phyloP scores from a whole-genome alignment of 2,797 vertebrate species.

The Poecilia picta region DNA sequence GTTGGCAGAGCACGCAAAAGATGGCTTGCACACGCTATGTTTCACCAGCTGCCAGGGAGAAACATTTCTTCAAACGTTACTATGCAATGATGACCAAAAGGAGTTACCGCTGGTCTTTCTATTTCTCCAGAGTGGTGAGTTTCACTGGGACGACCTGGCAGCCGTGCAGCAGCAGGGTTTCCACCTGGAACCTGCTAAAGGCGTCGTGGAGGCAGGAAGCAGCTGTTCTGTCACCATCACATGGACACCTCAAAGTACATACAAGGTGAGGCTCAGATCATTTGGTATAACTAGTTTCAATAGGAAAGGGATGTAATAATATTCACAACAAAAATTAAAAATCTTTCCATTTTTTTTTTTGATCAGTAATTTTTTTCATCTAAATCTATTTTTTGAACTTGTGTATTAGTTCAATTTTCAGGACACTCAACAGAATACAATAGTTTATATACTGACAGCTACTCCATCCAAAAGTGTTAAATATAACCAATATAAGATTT shows the following conservation, averaged over 20 bases:
- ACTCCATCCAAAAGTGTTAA: too few relatives aligned
- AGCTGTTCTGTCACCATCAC: slow-evolving; percentile 79
- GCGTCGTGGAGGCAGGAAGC: slow-evolving; percentile 79
- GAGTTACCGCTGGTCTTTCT: background rate
- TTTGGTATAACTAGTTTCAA: background rate
- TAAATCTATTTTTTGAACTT: background rate
- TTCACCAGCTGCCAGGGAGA: background rate
- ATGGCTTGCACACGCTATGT: background rate
- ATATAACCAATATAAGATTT: too few relatives aligned
- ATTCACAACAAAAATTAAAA: background rate
- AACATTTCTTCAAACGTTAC: background rate
- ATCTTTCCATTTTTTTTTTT: background rate
- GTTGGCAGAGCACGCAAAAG: background rate
- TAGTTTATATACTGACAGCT: too few relatives aligned
- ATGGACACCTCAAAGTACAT: slow-evolving; percentile 84
- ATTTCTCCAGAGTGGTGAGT: slow-evolving; percentile 80
- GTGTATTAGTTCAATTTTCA: background rate
- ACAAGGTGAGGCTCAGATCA: slow-evolving; percentile 65
- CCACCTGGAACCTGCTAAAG: slow-evolving; percentile 78
- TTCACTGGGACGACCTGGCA: slow-evolving; percentile 74
- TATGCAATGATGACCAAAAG: background rate
- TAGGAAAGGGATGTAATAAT: background rate
- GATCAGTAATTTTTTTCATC: background rate
- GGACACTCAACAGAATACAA: background rate
- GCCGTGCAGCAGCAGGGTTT: slow-evolving; percentile 86